Evolutionary conservation across 2,113 vertebrate species (phyloP).

Genomic region (Lanius ludovicianus): DNA sequence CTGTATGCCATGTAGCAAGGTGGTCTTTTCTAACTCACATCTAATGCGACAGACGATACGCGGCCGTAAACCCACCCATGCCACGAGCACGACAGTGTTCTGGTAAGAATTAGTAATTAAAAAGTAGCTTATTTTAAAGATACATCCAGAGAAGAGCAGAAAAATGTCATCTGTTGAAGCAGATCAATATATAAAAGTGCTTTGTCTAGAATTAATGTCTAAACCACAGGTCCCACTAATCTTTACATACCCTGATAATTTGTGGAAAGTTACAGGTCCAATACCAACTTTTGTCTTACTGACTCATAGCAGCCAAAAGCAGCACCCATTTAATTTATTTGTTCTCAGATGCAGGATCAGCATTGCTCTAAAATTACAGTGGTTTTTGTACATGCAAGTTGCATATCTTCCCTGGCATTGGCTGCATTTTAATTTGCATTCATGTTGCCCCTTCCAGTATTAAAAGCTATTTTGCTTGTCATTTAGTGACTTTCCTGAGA

Average conservation of each 20-base stretch:
- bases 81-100: fast-evolving
- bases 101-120: background rate
- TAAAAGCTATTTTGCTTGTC: background rate
- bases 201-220: background rate
- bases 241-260: background rate
- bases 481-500: background rate
- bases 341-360: background rate
- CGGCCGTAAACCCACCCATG: fast-evolving
- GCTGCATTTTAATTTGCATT: background rate
- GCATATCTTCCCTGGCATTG: background rate
- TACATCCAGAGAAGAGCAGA: background rate
- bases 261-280: background rate
- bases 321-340: background rate
- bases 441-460: background rate
- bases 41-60: fast-evolving
- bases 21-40: fast-evolving
- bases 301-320: background rate
- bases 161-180: background rate
- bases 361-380: background rate
- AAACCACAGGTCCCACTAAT: background rate
- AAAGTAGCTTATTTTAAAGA: background rate
- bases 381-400: background rate
- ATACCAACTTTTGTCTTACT: background rate
- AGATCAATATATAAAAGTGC: background rate
- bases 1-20: fast-evolving